Base-by-base conservation (phyloP, 2,888 invertebrate species). In the Nemotelus pantherinus region DNA sequence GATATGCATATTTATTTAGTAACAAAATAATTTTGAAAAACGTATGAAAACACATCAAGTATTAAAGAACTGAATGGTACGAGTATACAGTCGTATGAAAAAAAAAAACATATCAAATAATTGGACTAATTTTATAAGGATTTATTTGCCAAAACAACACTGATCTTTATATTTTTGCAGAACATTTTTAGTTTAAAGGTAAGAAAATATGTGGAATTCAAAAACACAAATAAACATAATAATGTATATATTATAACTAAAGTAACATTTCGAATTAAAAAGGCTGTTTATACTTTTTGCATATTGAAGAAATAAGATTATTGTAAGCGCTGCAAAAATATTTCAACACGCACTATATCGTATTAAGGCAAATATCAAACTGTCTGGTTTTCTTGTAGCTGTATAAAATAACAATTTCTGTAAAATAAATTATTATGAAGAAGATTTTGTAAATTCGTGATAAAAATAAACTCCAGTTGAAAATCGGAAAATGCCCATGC, bases 261-360 rank as follows among this genome's bases (percentile, higher is more conserved):
- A 55, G 70, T 70, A 70, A 70, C 70, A 47, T 53, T 70, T 70
- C 70, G 70, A 70, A 70, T 70, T 70, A 70, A 68, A 70, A 74
- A 74, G 74, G 74, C 74, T 74, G 74, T 74, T 74, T 74, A 74
- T 48, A 60, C 41, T 74, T 68, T 74, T 74, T 60, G 74, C 74
- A 74, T 74, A 63, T 44, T 60, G 60, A 74, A 48, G 47, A 58
- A 58, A 60, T 48, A 60, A 60, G 43, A 48, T 74, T 60, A 4
- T 72, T 47, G 48, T 74, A 74, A 74, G 48, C 48, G 48, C 47
- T 74, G 74, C 50, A 74, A 74, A 74, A 3, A 50, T 74, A 63
- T 74, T 50, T 50, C 48, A 74, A 60, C 25, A 25, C 25, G 25
- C 25, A 25, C 25, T 25, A 25, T 25, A 25, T 25, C 25, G 25